Base-by-base conservation (phyloP, 92 coral and sea anemone species). In the Hydrozoanthus gracilis region DNA sequence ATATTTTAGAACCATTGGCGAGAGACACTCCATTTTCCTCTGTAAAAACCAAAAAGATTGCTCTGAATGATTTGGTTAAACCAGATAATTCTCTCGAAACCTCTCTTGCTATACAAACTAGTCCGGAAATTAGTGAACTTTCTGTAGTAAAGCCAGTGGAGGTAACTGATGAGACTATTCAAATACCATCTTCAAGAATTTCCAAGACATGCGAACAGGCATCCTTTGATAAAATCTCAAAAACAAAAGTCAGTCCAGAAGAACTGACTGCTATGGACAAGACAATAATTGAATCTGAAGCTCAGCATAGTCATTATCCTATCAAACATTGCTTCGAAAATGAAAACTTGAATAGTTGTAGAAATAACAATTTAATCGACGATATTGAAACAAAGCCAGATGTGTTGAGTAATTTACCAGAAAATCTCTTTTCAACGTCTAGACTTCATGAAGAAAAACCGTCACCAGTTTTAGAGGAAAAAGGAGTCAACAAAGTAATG, bases 241-340 rank as follows among this genome's bases (percentile, higher is more conserved):
- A 80, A 80, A 80, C 15, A 15, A 14, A 65, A n/a, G 27, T 20
- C 56, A 11, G 73, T 45, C 85, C 69, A 11, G 52, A 47, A 52
- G 52, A 80, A 6, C 27, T 16, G 2, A 18, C 56, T 48, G 3
- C 44, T 17, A 64, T 46, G n/a, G 18, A 13, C 35, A 48, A 62
- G 20, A 65, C 60, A 65, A 27, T 18, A 8, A 7, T 70, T 65
- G 44, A 51, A 65, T 4, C 75, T 14, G 56, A 64, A 12, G 4
- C 44, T 48, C 4, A 8, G 47, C 14, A 10, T n/a, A 14, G 6
- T n/a, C 27, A 10, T 64, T 20, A 80, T 49, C 18, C 74, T 47
- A 27, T 10, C 11, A 48, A 80, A 65, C 49, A 47, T 8, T 47
- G 18, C 69, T 20, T 49, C 45, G 35, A 49, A 48, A 80, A 11